Evolutionary conservation across 1,140 invertebrate species (phyloP).

Genomic region (Leptinotarsa undecemlineata): DNA sequence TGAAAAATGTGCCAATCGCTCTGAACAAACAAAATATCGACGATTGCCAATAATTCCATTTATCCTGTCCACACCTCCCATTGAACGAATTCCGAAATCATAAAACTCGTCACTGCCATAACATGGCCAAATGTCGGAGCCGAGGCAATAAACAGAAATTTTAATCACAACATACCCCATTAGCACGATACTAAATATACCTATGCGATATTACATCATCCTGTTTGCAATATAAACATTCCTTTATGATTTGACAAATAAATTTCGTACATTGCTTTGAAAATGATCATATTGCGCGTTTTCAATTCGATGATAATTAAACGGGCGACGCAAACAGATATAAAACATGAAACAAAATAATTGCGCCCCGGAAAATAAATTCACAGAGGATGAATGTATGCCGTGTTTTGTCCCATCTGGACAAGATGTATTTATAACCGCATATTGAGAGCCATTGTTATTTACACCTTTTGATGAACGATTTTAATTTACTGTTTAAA

Average conservation of each 20-base stretch:
- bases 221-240: constrained; percentile 50
- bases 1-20: constrained; percentile 52
- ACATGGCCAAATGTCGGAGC: constrained; percentile 45
- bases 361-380: constrained; percentile 37
- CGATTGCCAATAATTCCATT: constrained; percentile 54
- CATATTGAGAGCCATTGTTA: background rate
- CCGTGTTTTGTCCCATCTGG: constrained; percentile 19
- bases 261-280: constrained; percentile 49
- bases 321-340: constrained; percentile 42
- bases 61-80: constrained; percentile 50
- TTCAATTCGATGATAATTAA: constrained; percentile 51
- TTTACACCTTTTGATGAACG: background rate
- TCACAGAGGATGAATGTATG: background rate
- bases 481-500: background rate
- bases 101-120: constrained; percentile 47
- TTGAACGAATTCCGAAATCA: constrained; percentile 45
- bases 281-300: constrained; percentile 45
- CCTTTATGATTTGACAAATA: constrained; percentile 52
- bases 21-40: constrained; percentile 54
- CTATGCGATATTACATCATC: constrained; percentile 48
- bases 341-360: constrained; percentile 46
- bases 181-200: constrained; percentile 52
- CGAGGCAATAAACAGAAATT: constrained; percentile 54
- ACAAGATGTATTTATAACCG: constrained; percentile 19
- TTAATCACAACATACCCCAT: constrained; percentile 55